Evolutionary conservation across 2,888 invertebrate species (phyloP).

Genomic region (Dryadula phaetusa): DNA sequence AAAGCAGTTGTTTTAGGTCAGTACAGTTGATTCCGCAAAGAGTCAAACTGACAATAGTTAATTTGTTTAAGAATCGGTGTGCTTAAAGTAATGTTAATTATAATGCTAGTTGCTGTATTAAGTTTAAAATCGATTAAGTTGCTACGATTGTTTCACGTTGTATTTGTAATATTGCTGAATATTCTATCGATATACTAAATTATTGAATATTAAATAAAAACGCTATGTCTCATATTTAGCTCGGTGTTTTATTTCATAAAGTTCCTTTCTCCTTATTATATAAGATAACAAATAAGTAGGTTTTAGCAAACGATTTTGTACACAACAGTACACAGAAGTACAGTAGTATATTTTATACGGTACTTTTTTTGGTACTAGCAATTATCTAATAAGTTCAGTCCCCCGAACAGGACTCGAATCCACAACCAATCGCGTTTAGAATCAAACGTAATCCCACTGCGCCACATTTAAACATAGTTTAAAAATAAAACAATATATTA

Average conservation of each 20-base stretch:
- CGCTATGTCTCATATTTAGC: constrained; percentile 81
- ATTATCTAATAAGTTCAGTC: too few species aligned
- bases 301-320: too few species aligned
- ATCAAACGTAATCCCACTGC: too few species aligned
- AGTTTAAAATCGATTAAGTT: constrained; percentile 77
- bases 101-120: constrained; percentile 71
- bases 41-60: constrained; percentile 51
- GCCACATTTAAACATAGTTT: too few species aligned
- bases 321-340: background rate
- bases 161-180: constrained; percentile 83
- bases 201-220: constrained; percentile 82
- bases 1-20: constrained; percentile 46
- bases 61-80: constrained; percentile 71
- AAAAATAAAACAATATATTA: constrained; percentile 40
- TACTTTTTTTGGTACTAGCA: too few species aligned
- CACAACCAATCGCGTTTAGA: too few species aligned
- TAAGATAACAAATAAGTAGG: too few species aligned
- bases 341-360: too few species aligned
- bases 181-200: constrained; percentile 79
- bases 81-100: constrained; percentile 58
- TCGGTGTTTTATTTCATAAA: constrained; percentile 56
- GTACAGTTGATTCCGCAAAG: constrained; percentile 8
- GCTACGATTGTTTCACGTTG: constrained; percentile 81
- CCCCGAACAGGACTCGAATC: too few species aligned
- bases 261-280: too few species aligned